Evolutionary conservation across 2,797 vertebrate species (phyloP).

Genomic region (Peromyscus melanophrys): DNA sequence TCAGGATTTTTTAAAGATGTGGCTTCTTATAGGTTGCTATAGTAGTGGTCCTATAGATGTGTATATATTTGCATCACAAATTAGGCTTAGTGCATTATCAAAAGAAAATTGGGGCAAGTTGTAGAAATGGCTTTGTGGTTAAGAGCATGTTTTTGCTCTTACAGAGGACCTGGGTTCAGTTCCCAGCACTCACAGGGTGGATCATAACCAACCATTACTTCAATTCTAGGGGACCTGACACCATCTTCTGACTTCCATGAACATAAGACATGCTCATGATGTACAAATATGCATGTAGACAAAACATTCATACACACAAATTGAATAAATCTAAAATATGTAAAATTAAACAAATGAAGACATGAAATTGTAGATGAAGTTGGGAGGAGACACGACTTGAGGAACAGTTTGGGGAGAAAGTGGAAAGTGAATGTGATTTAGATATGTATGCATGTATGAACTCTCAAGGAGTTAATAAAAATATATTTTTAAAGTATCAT

Average conservation of each 20-base stretch:
- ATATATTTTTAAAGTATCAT: neutral
- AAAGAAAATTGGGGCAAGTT: neutral
- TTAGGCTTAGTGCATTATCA: neutral
- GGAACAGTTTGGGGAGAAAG: neutral
- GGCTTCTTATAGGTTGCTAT: neutral
- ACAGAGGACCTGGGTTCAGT: neutral
- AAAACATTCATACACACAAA: neutral
- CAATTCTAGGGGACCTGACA: neutral
- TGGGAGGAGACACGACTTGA: neutral
- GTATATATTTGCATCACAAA: neutral
- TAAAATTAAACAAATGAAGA: neutral
- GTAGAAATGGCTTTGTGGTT: neutral
- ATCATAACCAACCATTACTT: neutral
- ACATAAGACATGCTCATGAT: neutral
- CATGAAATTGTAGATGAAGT: neutral
- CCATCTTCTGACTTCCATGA: neutral
- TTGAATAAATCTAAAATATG: neutral
- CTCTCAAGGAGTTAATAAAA: neutral
- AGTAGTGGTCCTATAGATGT: neutral
- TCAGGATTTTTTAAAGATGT: neutral
- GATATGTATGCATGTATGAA: neutral
- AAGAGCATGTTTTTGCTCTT: neutral
- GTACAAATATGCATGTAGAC: neutral
- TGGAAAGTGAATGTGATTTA: neutral
- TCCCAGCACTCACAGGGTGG: neutral